Base-by-base conservation (phyloP, 2,113 vertebrate species). In the Syngnathus scovelli region DNA sequence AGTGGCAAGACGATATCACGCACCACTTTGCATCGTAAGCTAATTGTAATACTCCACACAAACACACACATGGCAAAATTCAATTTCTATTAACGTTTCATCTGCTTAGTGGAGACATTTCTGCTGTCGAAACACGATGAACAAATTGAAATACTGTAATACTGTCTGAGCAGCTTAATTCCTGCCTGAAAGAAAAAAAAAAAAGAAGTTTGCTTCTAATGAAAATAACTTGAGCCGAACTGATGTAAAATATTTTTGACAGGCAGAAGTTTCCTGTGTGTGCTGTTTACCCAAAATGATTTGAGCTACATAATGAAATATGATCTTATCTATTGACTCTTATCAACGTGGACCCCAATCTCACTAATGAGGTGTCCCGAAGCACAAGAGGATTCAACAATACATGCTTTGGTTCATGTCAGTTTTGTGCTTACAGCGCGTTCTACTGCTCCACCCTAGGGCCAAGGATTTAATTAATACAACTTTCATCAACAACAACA, bases 171-270 rank as follows among this genome's bases (percentile, higher is more conserved):
- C 21, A 46, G 38, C 51, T 27, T 76, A 69, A 49, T 58, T 72
- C 16, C 52, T 44, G 55, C 9, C n/a, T 58, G 12, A 68, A 61
- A 54, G 19, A 71, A n/a, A 54, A 72, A 71, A 71, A n/a, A 54
- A 72, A 71, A 19, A 70, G 72, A 70, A 52, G 72, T 81, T 72
- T 78, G 44, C 54, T 55, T 74, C 36, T 68, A 78, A 21, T 65
- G 3, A 44, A 44, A 21, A 6, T 18, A 16, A 23, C 18, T 33
- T 36, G 66, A 51, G 16, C n/a, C 23, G 7, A 71, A 48, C 11
- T 33, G 54, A 9, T 58, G 33, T 39, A 8, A 18, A 61, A 46
- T 39, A 11, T 23, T 64, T 71, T 64, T 21, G 46, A 55, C 38
- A 12, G 54, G 33, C 27, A 51, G 15, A 39, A 19, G 13, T 19